Conservation (phyloP, 2,888 invertebrate genomes). For the Limnephilus lunatus region DNA sequence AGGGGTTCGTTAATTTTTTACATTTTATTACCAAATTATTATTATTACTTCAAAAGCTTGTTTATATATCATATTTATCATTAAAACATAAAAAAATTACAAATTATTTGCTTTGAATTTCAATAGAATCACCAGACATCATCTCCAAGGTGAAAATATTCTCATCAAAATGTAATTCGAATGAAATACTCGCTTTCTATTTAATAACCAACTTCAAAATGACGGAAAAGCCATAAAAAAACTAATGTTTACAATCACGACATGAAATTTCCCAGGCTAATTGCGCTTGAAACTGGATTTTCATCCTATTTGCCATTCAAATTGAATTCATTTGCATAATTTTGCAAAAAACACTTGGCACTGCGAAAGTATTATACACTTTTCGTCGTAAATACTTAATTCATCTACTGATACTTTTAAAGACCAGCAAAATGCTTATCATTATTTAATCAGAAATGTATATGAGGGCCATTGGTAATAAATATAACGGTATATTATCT, state of each 20-base stretch:
- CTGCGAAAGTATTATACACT: background rate
- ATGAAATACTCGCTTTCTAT: background rate
- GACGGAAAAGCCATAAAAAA: background rate
- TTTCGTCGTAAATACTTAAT: background rate
- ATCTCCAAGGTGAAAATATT: background rate
- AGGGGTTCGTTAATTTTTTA: too few species aligned
- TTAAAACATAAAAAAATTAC: too few species aligned
- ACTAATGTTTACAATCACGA: background rate
- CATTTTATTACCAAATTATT: too few species aligned
- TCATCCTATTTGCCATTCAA: background rate
- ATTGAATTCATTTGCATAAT: background rate
- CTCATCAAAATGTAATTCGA: background rate
- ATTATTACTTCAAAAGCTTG: background rate
- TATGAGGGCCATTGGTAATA: too few species aligned
- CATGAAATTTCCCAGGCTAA: background rate
- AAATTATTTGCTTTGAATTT: background rate
- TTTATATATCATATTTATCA: too few species aligned
- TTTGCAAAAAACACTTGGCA: background rate
- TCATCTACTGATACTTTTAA: background rate
- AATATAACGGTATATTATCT: too few species aligned
- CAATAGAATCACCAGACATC: background rate
- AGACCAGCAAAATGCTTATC: background rate
- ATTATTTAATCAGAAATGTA: too few species aligned
- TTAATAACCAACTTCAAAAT: background rate
- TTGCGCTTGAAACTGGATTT: background rate